Evolutionary conservation across 2,113 vertebrate genomes (phyloP).

Genomic region (Datnioides undecimradiatus): DNA sequence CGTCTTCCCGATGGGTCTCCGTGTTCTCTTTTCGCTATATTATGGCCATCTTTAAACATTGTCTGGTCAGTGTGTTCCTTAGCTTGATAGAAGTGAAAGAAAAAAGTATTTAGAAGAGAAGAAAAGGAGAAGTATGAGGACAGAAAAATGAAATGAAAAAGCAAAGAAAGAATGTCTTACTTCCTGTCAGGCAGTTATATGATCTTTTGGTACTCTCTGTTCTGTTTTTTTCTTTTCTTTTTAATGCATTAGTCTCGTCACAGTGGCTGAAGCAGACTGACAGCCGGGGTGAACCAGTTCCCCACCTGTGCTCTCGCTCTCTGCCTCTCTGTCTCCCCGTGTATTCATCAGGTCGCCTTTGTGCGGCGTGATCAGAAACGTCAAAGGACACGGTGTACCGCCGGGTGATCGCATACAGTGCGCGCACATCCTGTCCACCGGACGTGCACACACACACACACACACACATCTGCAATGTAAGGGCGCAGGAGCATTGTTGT

Average conservation of each 20-base stretch:
- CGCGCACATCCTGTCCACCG: background rate
- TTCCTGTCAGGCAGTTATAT: background rate
- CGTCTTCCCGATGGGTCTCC: background rate
- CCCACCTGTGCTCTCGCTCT: slow-evolving; percentile 29
- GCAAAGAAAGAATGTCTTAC: background rate
- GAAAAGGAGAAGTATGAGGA: background rate
- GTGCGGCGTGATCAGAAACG: slow-evolving; percentile 26
- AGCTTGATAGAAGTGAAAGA: background rate
- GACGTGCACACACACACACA: background rate
- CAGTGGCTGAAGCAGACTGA: slow-evolving; percentile 31
- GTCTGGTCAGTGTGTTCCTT: slow-evolving; percentile 19
- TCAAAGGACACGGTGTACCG: background rate
- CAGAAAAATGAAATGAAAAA: background rate
- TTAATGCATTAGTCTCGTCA: slow-evolving; percentile 37
- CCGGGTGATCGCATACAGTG: background rate
- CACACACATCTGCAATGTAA: no score
- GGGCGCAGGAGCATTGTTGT: background rate
- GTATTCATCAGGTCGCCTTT: slow-evolving; percentile 25
- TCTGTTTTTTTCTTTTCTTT: slow-evolving; percentile 11
- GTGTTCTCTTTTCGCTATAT: slow-evolving; percentile 20
- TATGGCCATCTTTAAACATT: slow-evolving; percentile 25
- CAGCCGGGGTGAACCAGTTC: slow-evolving; percentile 19
- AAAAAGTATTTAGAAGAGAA: slow-evolving; percentile 2
- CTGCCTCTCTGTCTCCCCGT: background rate
- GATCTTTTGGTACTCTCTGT: background rate